Evolutionary conservation across 2,113 vertebrate genomes (phyloP), one percentile per base, ranked within the genome.

Genomic region (Mesitornis unicolor): DNA sequence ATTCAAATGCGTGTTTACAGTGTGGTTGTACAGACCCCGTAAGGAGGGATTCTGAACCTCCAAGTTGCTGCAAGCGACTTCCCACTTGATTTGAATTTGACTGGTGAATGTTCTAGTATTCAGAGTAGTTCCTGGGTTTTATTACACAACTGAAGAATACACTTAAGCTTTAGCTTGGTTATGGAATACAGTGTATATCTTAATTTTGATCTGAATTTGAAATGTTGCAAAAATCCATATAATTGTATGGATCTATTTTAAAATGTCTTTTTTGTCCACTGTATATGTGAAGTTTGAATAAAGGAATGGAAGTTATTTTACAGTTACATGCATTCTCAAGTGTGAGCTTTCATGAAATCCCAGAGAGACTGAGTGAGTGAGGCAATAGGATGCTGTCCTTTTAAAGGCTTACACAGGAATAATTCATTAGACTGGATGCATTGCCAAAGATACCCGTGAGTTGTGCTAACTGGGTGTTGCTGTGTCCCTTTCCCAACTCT

Each of bases 281-380:
- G 89, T 97, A 93, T 89, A 91, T 96, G 96, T 97, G 94, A 96
- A 96, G 94, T 97, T 95, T 97, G 90, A 97, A 97, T 97, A 97
- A 96, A 94, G 91, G 87, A 95, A 93, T 95, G 94, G 79, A 95
- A 96, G 80, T 93, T 97, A 95, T 98, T 97, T 98, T 97, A 94
- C 87, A 95, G 90, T 92, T 96, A 95, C 1, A 40, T 65, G 53
- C 43, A 86, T 97, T 97, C 93, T 91, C 90, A 95, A 91, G 93
- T 94, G 84, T 84, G 95, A 94, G 82, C 93, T 97, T 95, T 96
- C 89, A 88, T 90, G 51, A 89, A 96, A 86, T 92, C 67, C 29
- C 68, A 89, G 43, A 68, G 77, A 83, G 94, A 42, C 0, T 67
- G 85, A 93, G 94, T 91, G 80, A 92, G 59, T 91, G 93, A 95